These are phyloP conservation scores for Turritopsis rubra DNA, from an alignment of 30 jellyfish, hydroid and myxozoan genomes.

Conservation along the genomic window DNA sequence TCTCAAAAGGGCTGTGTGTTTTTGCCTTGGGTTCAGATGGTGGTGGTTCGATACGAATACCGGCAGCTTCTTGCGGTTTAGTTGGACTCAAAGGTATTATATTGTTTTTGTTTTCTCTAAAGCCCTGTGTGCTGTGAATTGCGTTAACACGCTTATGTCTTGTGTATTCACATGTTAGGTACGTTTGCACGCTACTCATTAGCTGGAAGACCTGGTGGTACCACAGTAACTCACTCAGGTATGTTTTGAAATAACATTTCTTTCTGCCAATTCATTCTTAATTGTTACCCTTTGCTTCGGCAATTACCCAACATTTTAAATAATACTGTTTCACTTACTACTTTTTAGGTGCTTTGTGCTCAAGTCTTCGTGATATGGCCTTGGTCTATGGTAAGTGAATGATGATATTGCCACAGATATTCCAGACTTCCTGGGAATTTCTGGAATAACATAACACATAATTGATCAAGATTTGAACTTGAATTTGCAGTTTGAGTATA, in stretches of 20 bases:
- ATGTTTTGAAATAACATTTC: neutral
- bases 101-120: neutral
- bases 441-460: too few species aligned
- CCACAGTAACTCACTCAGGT: neutral
- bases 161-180: neutral
- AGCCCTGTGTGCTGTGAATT: neutral
- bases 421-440: neutral
- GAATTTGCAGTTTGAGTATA: too few species aligned
- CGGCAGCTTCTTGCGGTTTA: slow-evolving; percentile 79
- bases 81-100: slow-evolving; percentile 85
- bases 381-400: slow-evolving; percentile 30
- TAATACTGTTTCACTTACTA: too few species aligned
- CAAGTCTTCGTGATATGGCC: slow-evolving; percentile 41
- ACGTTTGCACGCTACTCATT: neutral
- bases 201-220: neutral
- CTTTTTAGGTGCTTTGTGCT: slow-evolving; percentile 36
- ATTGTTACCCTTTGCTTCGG: too few species aligned
- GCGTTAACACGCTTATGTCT: neutral
- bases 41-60: slow-evolving; percentile 88
- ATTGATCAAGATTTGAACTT: too few species aligned
- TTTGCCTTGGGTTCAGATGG: slow-evolving; percentile 92
- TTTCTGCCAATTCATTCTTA: too few species aligned
- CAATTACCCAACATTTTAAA: too few species aligned
- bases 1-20: slow-evolving; percentile 54
- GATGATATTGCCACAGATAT: neutral